Conservation (phyloP, 2,113 vertebrate genomes). For the Chrysemys picta region DNA sequence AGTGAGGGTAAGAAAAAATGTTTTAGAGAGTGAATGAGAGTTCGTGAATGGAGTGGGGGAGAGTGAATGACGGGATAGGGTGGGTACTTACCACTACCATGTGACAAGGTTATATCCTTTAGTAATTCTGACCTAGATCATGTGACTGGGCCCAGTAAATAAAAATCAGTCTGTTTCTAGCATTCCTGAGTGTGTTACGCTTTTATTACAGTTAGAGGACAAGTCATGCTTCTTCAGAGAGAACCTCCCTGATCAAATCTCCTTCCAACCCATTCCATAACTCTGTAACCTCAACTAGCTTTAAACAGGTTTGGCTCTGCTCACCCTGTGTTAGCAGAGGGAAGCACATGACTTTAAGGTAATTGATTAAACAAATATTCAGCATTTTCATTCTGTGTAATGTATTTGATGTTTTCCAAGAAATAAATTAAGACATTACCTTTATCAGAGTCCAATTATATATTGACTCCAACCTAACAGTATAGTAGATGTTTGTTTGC, state of each 20-base stretch:
- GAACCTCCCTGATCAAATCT: not conserved
- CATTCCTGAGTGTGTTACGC: not conserved
- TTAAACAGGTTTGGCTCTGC: not conserved
- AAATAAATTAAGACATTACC: not conserved
- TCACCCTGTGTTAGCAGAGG: not conserved
- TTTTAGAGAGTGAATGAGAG: too few species aligned
- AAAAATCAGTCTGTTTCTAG: not conserved
- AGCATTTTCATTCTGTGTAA: rapidly evolving
- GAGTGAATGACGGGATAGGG: too few species aligned
- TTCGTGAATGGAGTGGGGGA: too few species aligned
- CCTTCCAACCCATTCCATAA: not conserved
- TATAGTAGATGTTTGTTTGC: too few species aligned
- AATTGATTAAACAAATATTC: not conserved
- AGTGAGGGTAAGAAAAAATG: too few species aligned
- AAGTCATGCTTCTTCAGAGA: not conserved
- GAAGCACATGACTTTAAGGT: not conserved
- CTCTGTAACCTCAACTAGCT: not conserved
- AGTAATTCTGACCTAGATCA: too few species aligned
- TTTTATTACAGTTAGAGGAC: not conserved
- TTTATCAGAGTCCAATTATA: not conserved
- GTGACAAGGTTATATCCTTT: too few species aligned
- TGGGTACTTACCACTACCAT: too few species aligned
- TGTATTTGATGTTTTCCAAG: not conserved
- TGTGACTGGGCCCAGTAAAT: not conserved
- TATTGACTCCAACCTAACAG: not conserved